A percentile compares a stretch with the other conserved stretches of the same genome.
Evolutionary conservation across 2,797 vertebrate species (phyloP).

Genomic region (Gadopsis bispinosus): DNA sequence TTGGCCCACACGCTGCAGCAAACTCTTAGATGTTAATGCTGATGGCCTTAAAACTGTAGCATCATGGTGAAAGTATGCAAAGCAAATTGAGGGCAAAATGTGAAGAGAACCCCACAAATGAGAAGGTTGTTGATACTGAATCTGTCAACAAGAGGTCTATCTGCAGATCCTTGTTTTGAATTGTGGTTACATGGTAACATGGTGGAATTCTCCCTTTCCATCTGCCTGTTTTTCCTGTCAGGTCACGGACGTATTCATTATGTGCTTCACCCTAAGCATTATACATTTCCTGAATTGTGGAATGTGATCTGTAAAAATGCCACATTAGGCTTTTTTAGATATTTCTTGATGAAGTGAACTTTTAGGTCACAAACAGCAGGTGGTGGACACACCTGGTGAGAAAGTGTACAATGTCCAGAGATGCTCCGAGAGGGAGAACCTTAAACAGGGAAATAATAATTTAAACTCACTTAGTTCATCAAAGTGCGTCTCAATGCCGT

Average conservation of each 20-base stretch:
- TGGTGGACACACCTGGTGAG: conserved; percentile 18
- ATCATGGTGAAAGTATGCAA: conserved; percentile 65
- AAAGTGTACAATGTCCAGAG: conserved; percentile 1
- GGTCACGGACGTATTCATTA: conserved; percentile 39
- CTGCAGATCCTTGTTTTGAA: conserved; percentile 55
- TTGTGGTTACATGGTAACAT: conserved; percentile 42
- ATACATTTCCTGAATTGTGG: conserved; percentile 9
- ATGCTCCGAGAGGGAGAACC: conserved; percentile 20
- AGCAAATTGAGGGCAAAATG: conserved; percentile 45
- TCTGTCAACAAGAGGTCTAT: conserved; percentile 57
- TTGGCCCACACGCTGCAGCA: conserved; percentile 40
- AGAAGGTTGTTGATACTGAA: conserved; percentile 58
- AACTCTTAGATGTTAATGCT: conserved; percentile 53
- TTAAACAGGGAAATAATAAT: conserved; percentile 13
- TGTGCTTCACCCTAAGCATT: conserved; percentile 32
- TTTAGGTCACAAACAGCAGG: conserved; percentile 30
- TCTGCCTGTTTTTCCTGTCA: conserved; percentile 45
- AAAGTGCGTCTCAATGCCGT: conserved; percentile 97
- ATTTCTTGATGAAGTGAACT: background rate
- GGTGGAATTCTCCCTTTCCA: conserved; percentile 61
- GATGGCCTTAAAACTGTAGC: conserved; percentile 41
- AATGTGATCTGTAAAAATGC: conserved; percentile 32
- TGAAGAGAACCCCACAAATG: conserved; percentile 41
- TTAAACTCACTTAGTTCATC: conserved; percentile 95
- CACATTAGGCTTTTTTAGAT: background rate